Evolutionary conservation across 2,888 invertebrate genomes (phyloP), one percentile per base, ranked within the genome.

Genomic region (Volucella inflata): DNA sequence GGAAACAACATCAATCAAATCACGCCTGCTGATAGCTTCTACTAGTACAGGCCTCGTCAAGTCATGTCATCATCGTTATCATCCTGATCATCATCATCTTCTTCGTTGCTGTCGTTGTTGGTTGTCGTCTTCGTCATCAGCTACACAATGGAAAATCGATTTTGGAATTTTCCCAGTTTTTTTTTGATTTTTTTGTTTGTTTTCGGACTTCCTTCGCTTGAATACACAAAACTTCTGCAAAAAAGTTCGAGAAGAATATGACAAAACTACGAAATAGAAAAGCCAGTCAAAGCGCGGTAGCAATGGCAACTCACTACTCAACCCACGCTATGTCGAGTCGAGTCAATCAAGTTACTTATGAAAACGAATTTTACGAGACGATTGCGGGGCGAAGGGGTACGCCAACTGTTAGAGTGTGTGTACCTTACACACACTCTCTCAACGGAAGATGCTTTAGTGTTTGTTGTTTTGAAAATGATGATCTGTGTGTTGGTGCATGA

Each of bases 1-100:
- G 57, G 50, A 72, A 77, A 76, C 85, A 85, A 81, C 76, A 77
- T 85, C 85, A 80, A 85, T 85, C 76, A 85, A 85, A 85, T 85
- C 81, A 76, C 76, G 67, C 67, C 65, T 53, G 71, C 60, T 76
- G 79, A 75, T 78, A 74, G 55, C 30, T 67, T 67, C 67, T 42
- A 67, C n/a, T 30, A 50, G 75, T 71, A 12, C 85, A 72, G 71
- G 65, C 71, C 55, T 70, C 46, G 42, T 21, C 81, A 71, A 76
- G 76, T 60, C 59, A 77, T 44, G 44, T 46, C 50, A 48, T 62
- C 21, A 2, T 21, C 21, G 21, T 21, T 21, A 21, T 51, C 71
- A 78, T 55, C 70, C 53, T 51, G 36, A 14, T 44, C 53, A 44
- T 46, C 42, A 53, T 21, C 3, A 21, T 21, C 21, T 4, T 21